Conservation (phyloP, 2,113 vertebrate species). For the Megaceryle maxima region DNA sequence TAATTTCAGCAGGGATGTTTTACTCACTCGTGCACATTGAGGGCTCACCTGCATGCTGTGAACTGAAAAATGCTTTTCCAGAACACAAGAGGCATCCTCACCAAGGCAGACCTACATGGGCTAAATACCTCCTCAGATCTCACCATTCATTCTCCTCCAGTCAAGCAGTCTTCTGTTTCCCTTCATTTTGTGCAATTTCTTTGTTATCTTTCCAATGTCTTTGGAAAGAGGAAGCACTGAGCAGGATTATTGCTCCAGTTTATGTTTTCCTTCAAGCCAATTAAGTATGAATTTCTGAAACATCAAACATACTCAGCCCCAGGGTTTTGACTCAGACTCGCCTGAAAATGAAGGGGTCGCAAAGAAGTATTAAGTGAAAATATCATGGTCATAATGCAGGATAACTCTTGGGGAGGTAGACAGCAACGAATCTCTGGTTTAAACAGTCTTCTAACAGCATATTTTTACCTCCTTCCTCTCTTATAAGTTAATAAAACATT, state of each 20-base stretch:
- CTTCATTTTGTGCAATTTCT: not conserved
- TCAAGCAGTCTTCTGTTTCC: not conserved
- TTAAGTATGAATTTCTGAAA: not conserved
- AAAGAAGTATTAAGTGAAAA: not conserved
- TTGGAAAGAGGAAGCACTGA: not conserved
- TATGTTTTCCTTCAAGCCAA: not conserved
- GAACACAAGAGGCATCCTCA: fast-evolving
- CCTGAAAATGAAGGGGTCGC: not conserved
- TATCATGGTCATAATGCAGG: not conserved
- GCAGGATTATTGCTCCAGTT: not conserved
- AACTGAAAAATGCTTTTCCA: not conserved
- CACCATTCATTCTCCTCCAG: not conserved
- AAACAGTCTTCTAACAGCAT: not conserved
- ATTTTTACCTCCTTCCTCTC: not conserved
- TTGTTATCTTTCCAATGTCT: not conserved
- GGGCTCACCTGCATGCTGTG: not conserved
- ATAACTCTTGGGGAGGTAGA: not conserved
- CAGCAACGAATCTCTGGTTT: not conserved
- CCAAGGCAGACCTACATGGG: fast-evolving
- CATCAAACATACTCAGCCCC: not conserved
- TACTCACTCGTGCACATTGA: fast-evolving
- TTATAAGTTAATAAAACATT: not conserved
- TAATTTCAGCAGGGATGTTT: not conserved
- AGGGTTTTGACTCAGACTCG: not conserved
- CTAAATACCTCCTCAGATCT: not conserved